These are phyloP conservation scores for Atractosteus spatula DNA, from an alignment of 2,113 vertebrate genomes.

Conservation along the genomic window DNA sequence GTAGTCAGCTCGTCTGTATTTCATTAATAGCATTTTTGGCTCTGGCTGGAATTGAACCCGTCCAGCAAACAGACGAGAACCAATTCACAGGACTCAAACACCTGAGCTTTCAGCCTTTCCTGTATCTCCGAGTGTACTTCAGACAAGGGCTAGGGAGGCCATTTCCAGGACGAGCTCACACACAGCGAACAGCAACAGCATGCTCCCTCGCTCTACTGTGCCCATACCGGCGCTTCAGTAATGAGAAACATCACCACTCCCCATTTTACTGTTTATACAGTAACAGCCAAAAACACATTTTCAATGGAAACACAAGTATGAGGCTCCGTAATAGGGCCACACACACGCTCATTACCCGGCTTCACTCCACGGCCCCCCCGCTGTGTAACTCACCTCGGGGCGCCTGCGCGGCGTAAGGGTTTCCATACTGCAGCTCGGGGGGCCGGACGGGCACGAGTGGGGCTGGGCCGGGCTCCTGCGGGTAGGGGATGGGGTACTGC, in stretches of 20 bases:
- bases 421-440: slow-evolving; percentile 84
- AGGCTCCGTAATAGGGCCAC: not conserved
- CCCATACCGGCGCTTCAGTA: slow-evolving; percentile 53
- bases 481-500: slow-evolving; percentile 71
- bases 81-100: no score
- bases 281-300: not conserved
- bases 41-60: no score
- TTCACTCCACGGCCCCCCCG: not conserved
- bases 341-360: not conserved
- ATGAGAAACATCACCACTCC: slow-evolving; percentile 32
- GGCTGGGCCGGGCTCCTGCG: slow-evolving; percentile 69
- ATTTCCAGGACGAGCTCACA: no score
- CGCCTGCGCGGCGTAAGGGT: slow-evolving; percentile 79
- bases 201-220: not conserved
- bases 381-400: slow-evolving; percentile 69
- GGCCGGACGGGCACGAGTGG: slow-evolving; percentile 71
- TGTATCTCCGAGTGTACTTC: no score
- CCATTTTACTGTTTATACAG: not conserved
- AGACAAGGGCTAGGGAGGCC: no score
- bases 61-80: no score
- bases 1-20: no score
- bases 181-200: not conserved
- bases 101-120: no score
- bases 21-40: no score
- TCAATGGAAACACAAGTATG: not conserved